A percentile compares a stretch with the other conserved stretches of the same genome.
Conservation (phyloP, 2,888 invertebrate species). For the Amblyjoppa fuscipennis region DNA sequence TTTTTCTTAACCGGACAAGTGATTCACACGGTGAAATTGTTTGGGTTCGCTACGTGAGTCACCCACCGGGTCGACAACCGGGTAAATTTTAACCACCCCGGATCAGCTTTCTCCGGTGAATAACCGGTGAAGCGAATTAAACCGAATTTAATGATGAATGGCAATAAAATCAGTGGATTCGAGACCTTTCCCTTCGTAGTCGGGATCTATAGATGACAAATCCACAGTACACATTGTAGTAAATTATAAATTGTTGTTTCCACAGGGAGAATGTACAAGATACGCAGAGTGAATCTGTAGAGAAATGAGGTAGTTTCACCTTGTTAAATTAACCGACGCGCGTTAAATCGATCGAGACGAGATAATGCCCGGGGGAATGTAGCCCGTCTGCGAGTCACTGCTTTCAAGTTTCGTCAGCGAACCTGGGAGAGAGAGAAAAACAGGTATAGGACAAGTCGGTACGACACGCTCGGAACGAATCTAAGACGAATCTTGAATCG, state of each 20-base stretch:
- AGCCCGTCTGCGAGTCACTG: slow-evolving; percentile 73
- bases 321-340: slow-evolving; percentile 80
- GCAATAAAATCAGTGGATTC: not conserved
- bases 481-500: slow-evolving; percentile 18
- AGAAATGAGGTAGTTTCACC: slow-evolving; percentile 76
- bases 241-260: slow-evolving; percentile 5
- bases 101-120: slow-evolving; percentile 66
- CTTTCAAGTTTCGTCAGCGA: slow-evolving; percentile 72
- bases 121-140: slow-evolving; percentile 62
- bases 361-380: slow-evolving; percentile 79
- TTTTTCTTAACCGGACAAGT: not conserved
- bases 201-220: not conserved
- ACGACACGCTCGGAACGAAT: slow-evolving; percentile 14
- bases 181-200: not conserved
- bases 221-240: not conserved
- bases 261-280: slow-evolving; percentile 1
- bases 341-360: slow-evolving; percentile 80
- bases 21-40: slow-evolving; percentile 42
- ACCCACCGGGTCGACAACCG: slow-evolving; percentile 4
- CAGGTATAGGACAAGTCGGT: not conserved
- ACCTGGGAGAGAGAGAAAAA: slow-evolving; percentile 57
- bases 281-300: slow-evolving; percentile 18
- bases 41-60: slow-evolving; percentile 26
- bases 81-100: slow-evolving; percentile 11
- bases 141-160: slow-evolving; percentile 19